Conservation (phyloP, 2,888 invertebrate species). For the Apamea epomidion region DNA sequence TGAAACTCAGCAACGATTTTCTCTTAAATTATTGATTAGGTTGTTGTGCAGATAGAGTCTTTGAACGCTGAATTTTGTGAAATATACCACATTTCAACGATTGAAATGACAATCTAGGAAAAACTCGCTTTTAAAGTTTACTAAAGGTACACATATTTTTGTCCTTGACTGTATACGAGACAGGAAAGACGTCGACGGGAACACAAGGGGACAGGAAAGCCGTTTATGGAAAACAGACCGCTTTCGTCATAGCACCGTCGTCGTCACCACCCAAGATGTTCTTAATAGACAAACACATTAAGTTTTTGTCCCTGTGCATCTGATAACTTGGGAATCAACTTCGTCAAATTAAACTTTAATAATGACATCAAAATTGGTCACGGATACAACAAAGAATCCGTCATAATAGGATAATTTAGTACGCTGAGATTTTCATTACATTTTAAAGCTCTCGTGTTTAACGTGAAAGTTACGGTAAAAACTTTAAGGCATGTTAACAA, state of each 20-base stretch:
- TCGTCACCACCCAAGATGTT: conserved; percentile 82
- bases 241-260: conserved; percentile 74
- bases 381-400: conserved; percentile 24
- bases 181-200: conserved; percentile 56
- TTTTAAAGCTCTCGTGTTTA: not conserved
- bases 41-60: not conserved
- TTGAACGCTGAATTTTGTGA: not conserved
- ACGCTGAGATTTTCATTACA: conserved; percentile 14
- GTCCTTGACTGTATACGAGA: conserved; percentile 54
- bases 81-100: not conserved
- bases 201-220: conserved; percentile 56
- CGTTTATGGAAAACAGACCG: conserved; percentile 81
- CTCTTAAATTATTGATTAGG: not conserved
- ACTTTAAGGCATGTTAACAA: not conserved
- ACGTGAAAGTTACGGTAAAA: conserved; percentile 24
- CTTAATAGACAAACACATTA: conserved; percentile 67
- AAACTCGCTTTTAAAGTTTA: not conserved
- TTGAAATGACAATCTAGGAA: not conserved
- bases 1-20: not conserved
- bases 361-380: conserved; percentile 57
- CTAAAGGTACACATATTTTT: not conserved
- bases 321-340: conserved; percentile 54
- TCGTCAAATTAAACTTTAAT: conserved; percentile 63
- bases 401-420: conserved; percentile 23
- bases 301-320: conserved; percentile 61